These are phyloP conservation scores for Cynaeus angustus DNA, from an alignment of 2,888 invertebrate species.

Conservation along the genomic window DNA sequence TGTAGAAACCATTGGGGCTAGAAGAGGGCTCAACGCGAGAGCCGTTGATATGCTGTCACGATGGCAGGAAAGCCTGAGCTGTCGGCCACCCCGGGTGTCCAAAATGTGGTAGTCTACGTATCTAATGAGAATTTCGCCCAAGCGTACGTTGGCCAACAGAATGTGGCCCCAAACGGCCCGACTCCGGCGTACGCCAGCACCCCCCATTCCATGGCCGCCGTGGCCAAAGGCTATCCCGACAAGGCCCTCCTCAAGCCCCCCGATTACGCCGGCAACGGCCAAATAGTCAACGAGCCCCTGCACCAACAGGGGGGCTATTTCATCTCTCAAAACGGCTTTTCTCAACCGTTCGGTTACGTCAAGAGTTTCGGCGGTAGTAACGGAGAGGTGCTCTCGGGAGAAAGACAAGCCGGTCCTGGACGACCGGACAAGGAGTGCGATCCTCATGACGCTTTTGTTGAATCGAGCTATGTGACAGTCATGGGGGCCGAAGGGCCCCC, in stretches of 20 bases:
- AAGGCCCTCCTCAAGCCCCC: slow-evolving; percentile 59
- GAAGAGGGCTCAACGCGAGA: slow-evolving; percentile 72
- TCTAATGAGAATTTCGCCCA: slow-evolving; percentile 75
- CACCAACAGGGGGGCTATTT: slow-evolving; percentile 57
- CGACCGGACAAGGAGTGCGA: slow-evolving; percentile 65
- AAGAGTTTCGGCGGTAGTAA: slow-evolving; percentile 54
- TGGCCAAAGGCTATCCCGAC: slow-evolving; percentile 63
- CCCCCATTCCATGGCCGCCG: slow-evolving; percentile 66
- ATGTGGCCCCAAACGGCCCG: slow-evolving; percentile 71
- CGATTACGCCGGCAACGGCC: slow-evolving; percentile 59
- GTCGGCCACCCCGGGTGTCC: slow-evolving; percentile 74
- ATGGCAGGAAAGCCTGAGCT: slow-evolving; percentile 87
- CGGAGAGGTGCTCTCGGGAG: slow-evolving; percentile 26
- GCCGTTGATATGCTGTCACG: slow-evolving; percentile 80
- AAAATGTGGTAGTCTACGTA: slow-evolving; percentile 76
- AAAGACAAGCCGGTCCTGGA: slow-evolving; percentile 60
- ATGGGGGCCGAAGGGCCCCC: slow-evolving; percentile 67
- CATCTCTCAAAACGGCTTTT: slow-evolving; percentile 67
- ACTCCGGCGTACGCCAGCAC: slow-evolving; percentile 64
- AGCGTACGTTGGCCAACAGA: slow-evolving; percentile 73
- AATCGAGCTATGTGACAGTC: slow-evolving; percentile 66
- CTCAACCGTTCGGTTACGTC: slow-evolving; percentile 62
- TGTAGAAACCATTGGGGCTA: slow-evolving; percentile 64
- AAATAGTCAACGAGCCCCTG: slow-evolving; percentile 50
- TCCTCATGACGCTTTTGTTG: slow-evolving; percentile 62